Percentiles rank a stretch among this genome's conserved stretches.
These are phyloP conservation scores for Neocrepidodera transversa DNA, from an alignment of 2,888 invertebrate genomes.

Conservation along the genomic window DNA sequence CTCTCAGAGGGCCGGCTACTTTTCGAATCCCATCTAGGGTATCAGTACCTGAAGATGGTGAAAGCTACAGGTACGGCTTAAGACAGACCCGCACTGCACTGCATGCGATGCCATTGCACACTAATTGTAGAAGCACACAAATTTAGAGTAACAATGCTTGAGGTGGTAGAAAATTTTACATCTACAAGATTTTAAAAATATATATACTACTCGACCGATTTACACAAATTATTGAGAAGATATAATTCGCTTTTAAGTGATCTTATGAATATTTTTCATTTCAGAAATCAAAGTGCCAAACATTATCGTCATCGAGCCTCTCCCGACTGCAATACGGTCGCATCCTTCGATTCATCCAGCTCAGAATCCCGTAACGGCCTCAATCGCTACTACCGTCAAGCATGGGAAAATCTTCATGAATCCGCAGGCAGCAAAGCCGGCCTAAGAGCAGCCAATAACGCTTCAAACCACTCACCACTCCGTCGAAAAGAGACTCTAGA, in stretches of 20 bases:
- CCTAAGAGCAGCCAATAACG: slow-evolving; percentile 60
- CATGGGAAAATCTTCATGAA: slow-evolving; percentile 92
- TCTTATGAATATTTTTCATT: background rate
- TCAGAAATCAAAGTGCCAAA: slow-evolving; percentile 81
- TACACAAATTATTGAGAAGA: too few relatives aligned
- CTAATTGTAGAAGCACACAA: slow-evolving; percentile 14
- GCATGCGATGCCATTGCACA: slow-evolving; percentile 41
- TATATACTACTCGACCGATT: too few relatives aligned
- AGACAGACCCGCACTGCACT: slow-evolving; percentile 48
- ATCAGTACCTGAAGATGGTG: slow-evolving; percentile 33
- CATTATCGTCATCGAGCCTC: slow-evolving; percentile 89
- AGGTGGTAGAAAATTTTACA: too few relatives aligned
- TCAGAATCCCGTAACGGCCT: slow-evolving; percentile 82
- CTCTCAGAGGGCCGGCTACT: slow-evolving; percentile 82
- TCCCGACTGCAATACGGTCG: slow-evolving; percentile 90
- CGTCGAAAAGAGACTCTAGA: slow-evolving; percentile 76
- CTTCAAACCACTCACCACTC: slow-evolving; percentile 65
- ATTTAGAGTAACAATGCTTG: background rate
- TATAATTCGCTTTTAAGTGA: too few relatives aligned
- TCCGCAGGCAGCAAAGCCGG: slow-evolving; percentile 63
- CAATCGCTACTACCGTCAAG: slow-evolving; percentile 88
- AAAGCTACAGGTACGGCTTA: slow-evolving; percentile 39
- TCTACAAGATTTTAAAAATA: too few relatives aligned
- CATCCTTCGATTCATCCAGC: slow-evolving; percentile 87
- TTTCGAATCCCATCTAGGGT: slow-evolving; percentile 83